Base-by-base conservation (phyloP, 2,113 vertebrate species). In the Boulengerochromis microlepis region DNA sequence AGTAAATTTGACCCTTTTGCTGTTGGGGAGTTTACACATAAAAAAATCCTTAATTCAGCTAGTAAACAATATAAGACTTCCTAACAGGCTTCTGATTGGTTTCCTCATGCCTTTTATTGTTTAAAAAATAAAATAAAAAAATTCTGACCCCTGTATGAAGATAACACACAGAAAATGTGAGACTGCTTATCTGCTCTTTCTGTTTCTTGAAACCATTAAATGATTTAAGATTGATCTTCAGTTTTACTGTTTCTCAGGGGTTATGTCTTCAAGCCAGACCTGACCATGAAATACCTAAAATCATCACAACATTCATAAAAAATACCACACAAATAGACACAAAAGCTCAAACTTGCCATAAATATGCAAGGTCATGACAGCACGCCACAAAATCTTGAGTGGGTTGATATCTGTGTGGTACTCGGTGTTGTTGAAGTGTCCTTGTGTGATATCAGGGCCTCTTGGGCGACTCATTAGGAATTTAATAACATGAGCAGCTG, bases 401-500 rank as follows among this genome's bases (percentile, higher is more conserved):
- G 71, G 18, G 45, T 13, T 9, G 74, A 78, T 52, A 8, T 78
- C 45, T 50, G 16, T 33, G 15, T 61, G 52, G 38, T 40, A 12
- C 13, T 54, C 0, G 1, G 29, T 66, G 42, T 24, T 83, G 7
- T 38, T 83, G 18, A 84, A 31, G 35, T 64, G 86, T 84, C 89
- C 86, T 86, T 64, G 61, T 83, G 64, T 76, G 19, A 81, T 52
- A 26, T 74, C 76, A 47, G 35, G 5, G 83, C 82, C 87, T 91
- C 61, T 80, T 15, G 42, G 38, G 40, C 35, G 38, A 69, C 56
- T 90, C 76, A 87, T 91, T 88, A 85, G n/a, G 61, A 91, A 33
- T 91, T 85, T 80, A 87, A 94, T 88, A 86, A 86, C 52, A 52
- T 6, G 4, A 86, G 81, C 54, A 81, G 64, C 66, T 76, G 82